Evolutionary conservation across 2,888 invertebrate genomes (phyloP), one percentile per base, ranked within the genome.

Genomic region (Aphodius sticticus): DNA sequence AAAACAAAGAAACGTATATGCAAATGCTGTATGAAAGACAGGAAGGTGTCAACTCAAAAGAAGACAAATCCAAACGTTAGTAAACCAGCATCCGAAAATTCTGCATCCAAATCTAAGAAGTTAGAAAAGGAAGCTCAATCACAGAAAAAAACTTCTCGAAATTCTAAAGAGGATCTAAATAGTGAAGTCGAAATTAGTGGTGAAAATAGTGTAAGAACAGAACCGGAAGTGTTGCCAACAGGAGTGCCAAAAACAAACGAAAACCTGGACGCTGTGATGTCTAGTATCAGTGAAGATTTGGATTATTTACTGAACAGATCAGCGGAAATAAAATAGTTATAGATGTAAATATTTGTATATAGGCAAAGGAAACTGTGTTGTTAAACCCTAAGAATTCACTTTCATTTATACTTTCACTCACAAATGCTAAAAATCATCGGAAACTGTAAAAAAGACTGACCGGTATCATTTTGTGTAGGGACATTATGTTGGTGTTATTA

Each of bases 241-340:
- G 15, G 6, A n/a, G 76, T 37, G 16, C 37, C 70, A 15, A 16
- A 69, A 38, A 75, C 16, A 16, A 72, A 16, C 6, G 38, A 37
- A 80, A 88, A 87, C 79, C 82, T 89, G 70, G 92, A 92, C 84
- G 93, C 93, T 81, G 94, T 96, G 91, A 89, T 96, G 74, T 94
- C 95, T 89, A 93, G 95, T 86, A 96, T 96, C 85, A 94, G 95
- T 1, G 94, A 94, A 86, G 96, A 96, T 89, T 90, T 96, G 84
- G 95, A 96, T 89, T 96, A 95, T 90, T 90, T 96, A 83, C 90
- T 96, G 80, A 95, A 96, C 69, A 75, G 81, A 38, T 76, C 74
- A 70, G 14, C 16, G 15, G 37, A 77, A n/a, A 74, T 74, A 35
- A 74, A 74, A 74, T 74, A 26, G 3, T 26, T 26, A 2, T 26